These are phyloP conservation scores for Ptychochromis oligacanthus DNA, from an alignment of 2,113 vertebrate species.

Conservation along the genomic window DNA sequence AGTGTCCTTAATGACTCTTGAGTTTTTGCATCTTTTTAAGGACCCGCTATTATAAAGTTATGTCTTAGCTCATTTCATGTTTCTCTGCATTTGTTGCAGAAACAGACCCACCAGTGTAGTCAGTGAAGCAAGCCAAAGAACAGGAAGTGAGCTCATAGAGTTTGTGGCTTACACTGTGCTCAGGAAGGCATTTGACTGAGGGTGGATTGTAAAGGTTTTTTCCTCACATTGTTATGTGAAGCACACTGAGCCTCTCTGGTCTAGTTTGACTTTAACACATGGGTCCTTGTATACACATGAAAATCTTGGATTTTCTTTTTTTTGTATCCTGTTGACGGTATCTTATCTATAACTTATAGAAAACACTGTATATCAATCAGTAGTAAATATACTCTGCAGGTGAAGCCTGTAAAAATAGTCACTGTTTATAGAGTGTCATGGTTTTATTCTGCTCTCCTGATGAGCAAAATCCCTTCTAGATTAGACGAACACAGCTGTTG, in stretches of 20 bases:
- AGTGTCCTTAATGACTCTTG: neutral
- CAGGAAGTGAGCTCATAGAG: slow-evolving; percentile 74
- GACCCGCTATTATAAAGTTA: neutral
- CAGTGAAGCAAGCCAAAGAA: slow-evolving; percentile 17
- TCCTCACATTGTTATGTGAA: slow-evolving; percentile 74
- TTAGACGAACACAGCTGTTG: slow-evolving; percentile 61
- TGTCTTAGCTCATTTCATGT: neutral
- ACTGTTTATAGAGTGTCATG: neutral
- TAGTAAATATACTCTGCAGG: neutral
- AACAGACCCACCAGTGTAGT: slow-evolving; percentile 13
- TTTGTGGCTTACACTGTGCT: slow-evolving; percentile 49
- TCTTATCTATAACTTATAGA: neutral
- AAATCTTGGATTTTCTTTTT: neutral
- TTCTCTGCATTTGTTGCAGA: slow-evolving; percentile 20
- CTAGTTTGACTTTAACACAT: neutral
- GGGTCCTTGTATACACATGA: neutral
- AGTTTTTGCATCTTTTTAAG: neutral
- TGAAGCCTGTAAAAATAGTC: neutral
- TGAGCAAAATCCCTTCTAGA: slow-evolving; percentile 39
- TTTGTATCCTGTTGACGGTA: accelerated
- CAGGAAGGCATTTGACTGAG: slow-evolving; percentile 66
- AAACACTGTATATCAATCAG: neutral
- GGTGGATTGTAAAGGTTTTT: slow-evolving; percentile 65
- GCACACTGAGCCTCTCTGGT: slow-evolving; percentile 10
- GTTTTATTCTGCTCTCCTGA: slow-evolving; percentile 29